Percentiles rank a stretch among this genome's conserved stretches.
Conservation (phyloP, 2,113 vertebrate genomes). For the Nanorana parkeri region DNA sequence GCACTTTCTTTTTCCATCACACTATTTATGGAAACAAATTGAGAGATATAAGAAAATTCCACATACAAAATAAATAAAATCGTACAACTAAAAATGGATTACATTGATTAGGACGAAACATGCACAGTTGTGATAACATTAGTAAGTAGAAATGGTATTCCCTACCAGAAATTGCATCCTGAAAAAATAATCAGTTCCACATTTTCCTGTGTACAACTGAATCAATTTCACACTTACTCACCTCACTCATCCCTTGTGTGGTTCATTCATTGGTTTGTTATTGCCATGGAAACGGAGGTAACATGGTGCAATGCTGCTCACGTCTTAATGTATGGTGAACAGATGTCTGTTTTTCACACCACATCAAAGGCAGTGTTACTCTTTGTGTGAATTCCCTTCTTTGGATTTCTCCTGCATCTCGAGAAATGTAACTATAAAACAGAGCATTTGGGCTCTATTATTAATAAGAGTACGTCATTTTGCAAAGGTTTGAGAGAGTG, state of each 20-base stretch:
- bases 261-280: constrained; percentile 90
- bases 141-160: constrained; percentile 62
- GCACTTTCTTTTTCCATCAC: no score
- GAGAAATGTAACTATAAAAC: constrained; percentile 2
- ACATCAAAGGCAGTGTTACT: constrained; percentile 42
- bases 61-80: constrained; percentile 18
- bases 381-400: constrained; percentile 32
- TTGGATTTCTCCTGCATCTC: constrained; percentile 8
- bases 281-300: constrained; percentile 88
- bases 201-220: constrained; percentile 78
- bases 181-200: constrained; percentile 73
- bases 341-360: constrained; percentile 50
- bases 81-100: constrained; percentile 8
- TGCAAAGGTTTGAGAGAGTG: neutral
- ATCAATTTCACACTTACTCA: constrained; percentile 95
- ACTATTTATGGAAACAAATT: neutral
- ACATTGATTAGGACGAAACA: constrained; percentile 7
- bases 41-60: neutral
- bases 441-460: neutral
- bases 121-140: constrained; percentile 41
- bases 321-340: constrained; percentile 54
- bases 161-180: constrained; percentile 78
- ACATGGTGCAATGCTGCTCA: constrained; percentile 75
- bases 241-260: constrained; percentile 86
- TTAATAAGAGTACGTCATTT: neutral